Base-by-base conservation (phyloP, 2,113 vertebrate genomes). In the Amazona guildingii region DNA sequence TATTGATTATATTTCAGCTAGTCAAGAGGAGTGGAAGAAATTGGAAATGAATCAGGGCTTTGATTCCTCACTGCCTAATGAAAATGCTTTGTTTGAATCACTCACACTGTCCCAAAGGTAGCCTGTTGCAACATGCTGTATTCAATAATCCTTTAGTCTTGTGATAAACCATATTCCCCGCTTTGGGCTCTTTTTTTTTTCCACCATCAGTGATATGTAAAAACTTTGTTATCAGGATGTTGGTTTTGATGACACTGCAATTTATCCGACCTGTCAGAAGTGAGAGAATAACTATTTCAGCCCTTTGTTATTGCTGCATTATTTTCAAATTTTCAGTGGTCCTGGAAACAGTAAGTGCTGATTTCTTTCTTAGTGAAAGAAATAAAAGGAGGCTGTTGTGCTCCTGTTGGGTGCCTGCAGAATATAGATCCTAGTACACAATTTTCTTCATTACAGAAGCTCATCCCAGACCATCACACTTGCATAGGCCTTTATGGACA, bases 71-170 rank as follows among this genome's bases (percentile, higher is more conserved):
- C 4, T 76, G 64, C 68, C 55, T 57, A 3, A 31, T 0, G 3
- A 82, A 74, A 54, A 6, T 43, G 37, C 69, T 41, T 7, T 29
- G 67, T 70, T 75, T 46, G 59, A 28, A 61, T 37, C 23, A 25
- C 41, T 82, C 14, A 52, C 1, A 8, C 3, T 2, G 5, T 23
- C 72, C 62, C 4, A 0, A 19, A 23, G 62, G 77, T 28, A 23
- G 57, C 57, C 35, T 75, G 24, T 21, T 81, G 77, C 41, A 39
- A 57, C 62, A 23, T 27, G 44, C 41, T 61, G 48, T 6, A 4
- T 10, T 51, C 44, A n/a, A 3, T 8, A 43, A 29, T 1, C 1
- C 43, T 54, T 62, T 49, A 1, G 1, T 35, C 4, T 9, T 44
- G 51, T 59, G 51, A 46, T 29, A 48, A 78, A 41, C 33, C 51